phyloP scores from a whole-genome alignment of 1,140 invertebrate species.

The Globodera rostochiensis region DNA sequence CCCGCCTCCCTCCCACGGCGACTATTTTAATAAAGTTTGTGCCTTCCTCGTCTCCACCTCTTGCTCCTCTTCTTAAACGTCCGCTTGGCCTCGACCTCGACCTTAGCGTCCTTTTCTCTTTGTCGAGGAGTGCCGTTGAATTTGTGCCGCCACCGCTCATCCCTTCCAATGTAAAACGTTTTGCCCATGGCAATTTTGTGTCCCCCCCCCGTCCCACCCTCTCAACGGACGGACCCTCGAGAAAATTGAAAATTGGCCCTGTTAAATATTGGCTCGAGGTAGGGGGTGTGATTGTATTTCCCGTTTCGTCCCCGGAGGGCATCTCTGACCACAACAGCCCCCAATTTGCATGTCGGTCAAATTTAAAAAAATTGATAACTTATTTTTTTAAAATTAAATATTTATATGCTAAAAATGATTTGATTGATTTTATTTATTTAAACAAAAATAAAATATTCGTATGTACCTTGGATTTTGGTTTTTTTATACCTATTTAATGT shows the following conservation, averaged over 20 bases:
- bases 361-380: too few relatives aligned
- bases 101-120: not conserved
- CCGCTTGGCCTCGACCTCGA: not conserved
- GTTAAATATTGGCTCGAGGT: not conserved
- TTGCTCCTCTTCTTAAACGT: not conserved
- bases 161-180: not conserved
- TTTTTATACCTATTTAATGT: not conserved
- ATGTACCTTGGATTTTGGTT: too few relatives aligned
- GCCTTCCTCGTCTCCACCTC: not conserved
- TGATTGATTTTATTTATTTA: too few relatives aligned
- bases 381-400: too few relatives aligned
- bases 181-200: not conserved
- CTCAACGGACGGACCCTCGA: not conserved
- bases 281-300: not conserved
- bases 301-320: not conserved
- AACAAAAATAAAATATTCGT: not conserved
- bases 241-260: slow-evolving; percentile 1
- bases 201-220: not conserved
- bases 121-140: not conserved
- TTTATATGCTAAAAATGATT: too few relatives aligned
- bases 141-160: not conserved
- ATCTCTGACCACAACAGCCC: too few relatives aligned
- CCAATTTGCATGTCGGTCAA: too few relatives aligned
- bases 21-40: slow-evolving; percentile 11
- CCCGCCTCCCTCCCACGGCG: too few relatives aligned